phyloP scores from a whole-genome alignment of 2,888 invertebrate species.

The Meandrusa payeni region DNA sequence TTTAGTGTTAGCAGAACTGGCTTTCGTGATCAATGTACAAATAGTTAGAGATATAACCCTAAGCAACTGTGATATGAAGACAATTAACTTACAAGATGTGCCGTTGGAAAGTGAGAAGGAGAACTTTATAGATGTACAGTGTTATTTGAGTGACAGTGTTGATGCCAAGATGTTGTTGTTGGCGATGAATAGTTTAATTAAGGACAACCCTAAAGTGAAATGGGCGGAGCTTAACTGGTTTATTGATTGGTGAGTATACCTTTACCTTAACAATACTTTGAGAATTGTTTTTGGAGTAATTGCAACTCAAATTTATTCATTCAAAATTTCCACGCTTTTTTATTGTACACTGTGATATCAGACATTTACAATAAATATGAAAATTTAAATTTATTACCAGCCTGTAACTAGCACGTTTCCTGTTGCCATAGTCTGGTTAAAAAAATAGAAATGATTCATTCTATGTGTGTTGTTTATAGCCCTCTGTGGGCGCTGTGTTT shows the following conservation, averaged over 20 bases:
- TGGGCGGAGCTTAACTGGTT: conserved; percentile 89
- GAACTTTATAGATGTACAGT: conserved; percentile 75
- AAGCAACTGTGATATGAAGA: conserved; percentile 63
- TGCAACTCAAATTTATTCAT: too few species aligned
- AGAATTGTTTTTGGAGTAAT: not conserved
- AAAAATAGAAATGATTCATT: too few species aligned
- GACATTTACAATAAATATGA: too few species aligned
- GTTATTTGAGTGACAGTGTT: conserved; percentile 79
- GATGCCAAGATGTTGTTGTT: conserved; percentile 80
- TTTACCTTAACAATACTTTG: not conserved
- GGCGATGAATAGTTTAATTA: conserved; percentile 82
- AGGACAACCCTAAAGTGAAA: conserved; percentile 81
- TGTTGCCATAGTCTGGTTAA: too few species aligned
- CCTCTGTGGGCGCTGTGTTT: too few species aligned
- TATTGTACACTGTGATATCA: too few species aligned
- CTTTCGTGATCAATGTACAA: conserved; percentile 72
- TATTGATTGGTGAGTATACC: conserved; percentile 80
- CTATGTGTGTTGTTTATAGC: too few species aligned
- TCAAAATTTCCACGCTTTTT: too few species aligned
- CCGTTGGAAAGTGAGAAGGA: conserved; percentile 51
- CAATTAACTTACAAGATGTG: conserved; percentile 59
- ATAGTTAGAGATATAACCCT: conserved; percentile 59
- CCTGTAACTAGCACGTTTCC: too few species aligned
- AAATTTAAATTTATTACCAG: too few species aligned
- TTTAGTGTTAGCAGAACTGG: conserved; percentile 60